A percentile compares a stretch with the other conserved stretches of the same genome.
Evolutionary conservation across 2,797 vertebrate species (phyloP).

Genomic region (Cichlasoma orientale): DNA sequence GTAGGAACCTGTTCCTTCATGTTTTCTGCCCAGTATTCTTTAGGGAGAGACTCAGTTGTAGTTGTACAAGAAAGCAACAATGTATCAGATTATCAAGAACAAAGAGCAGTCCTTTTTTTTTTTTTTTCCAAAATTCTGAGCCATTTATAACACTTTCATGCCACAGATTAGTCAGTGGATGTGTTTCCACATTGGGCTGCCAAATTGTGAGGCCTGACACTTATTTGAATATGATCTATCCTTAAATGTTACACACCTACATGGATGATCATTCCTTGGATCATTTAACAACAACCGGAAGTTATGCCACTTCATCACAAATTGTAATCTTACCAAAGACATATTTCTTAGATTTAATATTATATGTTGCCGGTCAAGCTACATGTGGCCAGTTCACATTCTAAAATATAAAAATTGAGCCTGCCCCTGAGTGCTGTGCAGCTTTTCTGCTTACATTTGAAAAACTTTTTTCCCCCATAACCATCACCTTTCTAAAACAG

Average conservation of each 20-base stretch:
- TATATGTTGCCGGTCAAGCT: background rate
- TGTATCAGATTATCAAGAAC: background rate
- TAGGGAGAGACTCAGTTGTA: background rate
- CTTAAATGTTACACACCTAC: background rate
- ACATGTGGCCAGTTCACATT: background rate
- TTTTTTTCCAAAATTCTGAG: accelerated
- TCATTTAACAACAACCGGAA: background rate
- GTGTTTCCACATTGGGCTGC: background rate
- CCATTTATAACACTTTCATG: background rate
- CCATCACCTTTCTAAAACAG: background rate
- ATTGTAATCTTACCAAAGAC: background rate
- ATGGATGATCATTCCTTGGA: background rate
- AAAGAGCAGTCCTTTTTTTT: background rate
- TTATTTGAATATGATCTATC: background rate
- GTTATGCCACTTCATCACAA: accelerated
- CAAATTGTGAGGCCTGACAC: background rate
- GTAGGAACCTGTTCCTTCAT: background rate
- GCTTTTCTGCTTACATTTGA: background rate
- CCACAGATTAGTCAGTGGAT: background rate
- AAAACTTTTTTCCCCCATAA: background rate
- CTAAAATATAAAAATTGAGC: background rate
- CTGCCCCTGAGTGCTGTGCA: background rate
- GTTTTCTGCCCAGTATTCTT: background rate
- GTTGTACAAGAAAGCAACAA: background rate
- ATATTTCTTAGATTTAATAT: background rate